Conservation (phyloP, 2,797 vertebrate species). For the Melopsittacus undulatus region DNA sequence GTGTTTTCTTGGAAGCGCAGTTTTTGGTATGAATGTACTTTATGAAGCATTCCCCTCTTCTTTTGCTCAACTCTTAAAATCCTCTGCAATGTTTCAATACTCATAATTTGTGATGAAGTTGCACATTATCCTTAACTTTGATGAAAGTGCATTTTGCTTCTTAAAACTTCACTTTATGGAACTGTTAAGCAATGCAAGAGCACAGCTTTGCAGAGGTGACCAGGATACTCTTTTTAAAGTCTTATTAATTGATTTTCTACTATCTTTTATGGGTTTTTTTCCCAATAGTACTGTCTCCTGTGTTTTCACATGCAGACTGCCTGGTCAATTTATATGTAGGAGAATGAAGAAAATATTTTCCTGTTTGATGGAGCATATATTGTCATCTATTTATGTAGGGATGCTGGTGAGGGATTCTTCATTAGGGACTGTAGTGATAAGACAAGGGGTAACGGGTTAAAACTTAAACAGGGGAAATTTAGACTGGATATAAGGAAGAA, state of each 20-base stretch:
- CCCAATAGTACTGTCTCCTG: accelerated
- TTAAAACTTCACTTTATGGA: neutral
- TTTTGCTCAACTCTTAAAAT: neutral
- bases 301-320: neutral
- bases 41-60: neutral
- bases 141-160: neutral
- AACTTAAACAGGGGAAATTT: no score
- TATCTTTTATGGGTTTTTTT: neutral
- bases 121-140: neutral
- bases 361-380: neutral
- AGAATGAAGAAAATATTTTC: neutral
- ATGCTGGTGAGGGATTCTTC: no score
- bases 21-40: neutral
- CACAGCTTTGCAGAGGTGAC: neutral
- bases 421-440: no score
- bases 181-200: neutral
- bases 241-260: neutral
- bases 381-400: neutral
- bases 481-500: no score
- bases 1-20: neutral
- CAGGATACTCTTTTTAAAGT: neutral
- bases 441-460: no score
- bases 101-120: neutral
- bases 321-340: neutral
- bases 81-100: neutral